phyloP scores from a whole-genome alignment of 2,797 vertebrate species.

The Enteromius unitaeniatus region DNA sequence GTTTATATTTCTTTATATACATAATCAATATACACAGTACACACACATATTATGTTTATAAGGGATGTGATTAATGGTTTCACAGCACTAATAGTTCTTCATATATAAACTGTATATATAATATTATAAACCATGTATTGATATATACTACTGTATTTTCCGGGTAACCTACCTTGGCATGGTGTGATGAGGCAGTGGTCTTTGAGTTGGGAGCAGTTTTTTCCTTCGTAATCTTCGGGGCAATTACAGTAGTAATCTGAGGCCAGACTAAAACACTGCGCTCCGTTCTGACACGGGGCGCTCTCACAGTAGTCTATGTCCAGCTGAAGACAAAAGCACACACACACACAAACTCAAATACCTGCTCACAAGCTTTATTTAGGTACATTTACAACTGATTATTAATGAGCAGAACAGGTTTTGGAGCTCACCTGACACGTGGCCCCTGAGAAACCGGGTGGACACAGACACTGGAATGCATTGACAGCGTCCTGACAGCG shows the following conservation, averaged over 20 bases:
- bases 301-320: slow-evolving; percentile 97
- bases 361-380: neutral
- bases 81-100: no score
- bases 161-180: slow-evolving; percentile 86
- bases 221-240: slow-evolving; percentile 96
- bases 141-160: neutral
- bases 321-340: slow-evolving; percentile 78
- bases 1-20: no score
- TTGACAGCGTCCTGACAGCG: slow-evolving; percentile 89
- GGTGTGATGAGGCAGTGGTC: slow-evolving; percentile 97
- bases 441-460: slow-evolving; percentile 84
- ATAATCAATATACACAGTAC: no score
- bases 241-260: slow-evolving; percentile 96
- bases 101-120: no score
- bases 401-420: neutral
- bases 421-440: slow-evolving; percentile 56
- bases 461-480: slow-evolving; percentile 88
- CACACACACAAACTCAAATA: neutral
- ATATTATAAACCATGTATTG: neutral
- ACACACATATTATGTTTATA: no score
- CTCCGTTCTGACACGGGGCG: slow-evolving; percentile 92
- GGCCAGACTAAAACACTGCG: slow-evolving; percentile 92
- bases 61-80: no score
- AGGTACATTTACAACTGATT: neutral
- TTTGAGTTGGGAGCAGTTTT: slow-evolving; percentile 97